Base-by-base conservation (phyloP, 2,797 vertebrate genomes). In the Enteromius anoplus region DNA sequence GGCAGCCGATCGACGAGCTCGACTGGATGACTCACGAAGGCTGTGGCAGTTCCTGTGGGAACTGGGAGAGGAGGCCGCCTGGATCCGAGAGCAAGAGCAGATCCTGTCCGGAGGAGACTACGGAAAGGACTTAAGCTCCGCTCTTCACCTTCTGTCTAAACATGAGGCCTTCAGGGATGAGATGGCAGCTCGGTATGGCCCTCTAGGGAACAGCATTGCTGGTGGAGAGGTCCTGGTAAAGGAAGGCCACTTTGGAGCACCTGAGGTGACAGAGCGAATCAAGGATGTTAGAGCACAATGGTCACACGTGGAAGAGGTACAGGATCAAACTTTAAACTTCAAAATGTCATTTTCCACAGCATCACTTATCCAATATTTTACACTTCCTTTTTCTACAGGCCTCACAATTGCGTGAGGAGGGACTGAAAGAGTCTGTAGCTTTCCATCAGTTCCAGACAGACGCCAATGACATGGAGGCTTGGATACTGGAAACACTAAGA, bases 41-140 rank as follows among this genome's bases (percentile, higher is more conserved):
- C 93, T 98, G 23, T 98, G 97, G 97, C 95, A 97, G 85, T 97
- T 99, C 90, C 91, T 98, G 85, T 98, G 98, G 98, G 97, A 99
- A 81, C 86, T 96, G 23, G 97, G 96, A 0, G 97, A 99, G 90
- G 95, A 97, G 17, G 95, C 97, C 15, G 96, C 97, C 2, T 99
- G 98, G 97, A 96, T 99, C 86, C 91, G 97, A 81, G 97, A 99
- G 84, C 97, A 99, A 91, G 96, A 97, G 89, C 96, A 96, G 91
- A 96, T 99, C 71, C 91, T 98, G 84, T 91, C 96, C 0, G 95
- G 94, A 0, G 96, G 95, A 0, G 97, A 98, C 64, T 95, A 95
- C 0, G 98, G 97, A n/a, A 94, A 96, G 9, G 97, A 98, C 89
- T 94, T 98, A 78, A 96, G 95, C 0, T 97, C 96, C 0, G 96